Evolutionary conservation across 2,113 vertebrate genomes (phyloP), one percentile per base, ranked within the genome.

Genomic region (Fregetta grallaria): DNA sequence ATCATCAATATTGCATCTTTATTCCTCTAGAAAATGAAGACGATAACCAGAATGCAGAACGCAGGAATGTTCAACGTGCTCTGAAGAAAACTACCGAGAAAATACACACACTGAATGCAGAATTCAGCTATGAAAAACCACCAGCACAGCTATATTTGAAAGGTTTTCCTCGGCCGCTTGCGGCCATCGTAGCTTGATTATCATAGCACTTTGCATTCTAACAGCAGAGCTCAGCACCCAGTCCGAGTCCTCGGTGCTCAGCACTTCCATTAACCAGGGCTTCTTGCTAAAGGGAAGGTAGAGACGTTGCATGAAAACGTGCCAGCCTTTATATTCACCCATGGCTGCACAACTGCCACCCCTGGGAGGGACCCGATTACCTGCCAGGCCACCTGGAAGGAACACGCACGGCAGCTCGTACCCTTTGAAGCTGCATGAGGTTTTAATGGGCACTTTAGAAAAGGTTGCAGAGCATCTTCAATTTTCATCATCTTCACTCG

Each of bases 321-420:
- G 74, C 62, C 90, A 95, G 55, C 56, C 62, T 79, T 32, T 13
- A 7, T 50, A 25, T 89, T 96, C 93, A 96, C 90, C n/a, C 81
- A 56, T 93, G 90, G 75, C 71, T 90, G 87, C 87, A 82, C 92
- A 96, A 55, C 25, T 55, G 68, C 65, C 44, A 3, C 2, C 74
- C 61, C 52, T 27, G 56, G 76, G 89, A 94, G 77, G 56, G 53
- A 30, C n/a, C 32, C 2, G 0, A 71, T 68, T 78, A 42, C 85
- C 90, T 95, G 96, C 94, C 96, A 94, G 91, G 88, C 82, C 90
- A 88, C 94, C 92, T 92, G 93, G 94, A 96, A 96, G 86, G 88
- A 93, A 68, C 75, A 18, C 0, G 5, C 34, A 8, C 1, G 1
- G 71, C n/a, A 77, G 79, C 75, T 80, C 32, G 0, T 30, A 40